phyloP scores from a whole-genome alignment of 2,113 vertebrate species.

The Prunella himalayana region DNA sequence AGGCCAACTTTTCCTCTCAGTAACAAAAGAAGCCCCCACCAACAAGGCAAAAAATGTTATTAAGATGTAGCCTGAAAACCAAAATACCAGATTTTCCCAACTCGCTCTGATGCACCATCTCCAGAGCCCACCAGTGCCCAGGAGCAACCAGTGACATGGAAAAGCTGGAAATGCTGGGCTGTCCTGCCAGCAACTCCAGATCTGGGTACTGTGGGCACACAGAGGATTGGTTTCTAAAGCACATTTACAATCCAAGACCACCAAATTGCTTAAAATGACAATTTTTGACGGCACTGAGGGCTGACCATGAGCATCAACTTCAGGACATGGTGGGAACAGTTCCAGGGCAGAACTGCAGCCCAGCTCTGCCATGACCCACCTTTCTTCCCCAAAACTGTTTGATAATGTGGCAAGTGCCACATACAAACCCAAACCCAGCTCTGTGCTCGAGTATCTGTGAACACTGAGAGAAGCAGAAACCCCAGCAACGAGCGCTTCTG shows the following conservation, averaged over 20 bases:
- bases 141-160: accelerated
- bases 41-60: neutral
- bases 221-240: neutral
- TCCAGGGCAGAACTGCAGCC: neutral
- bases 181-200: neutral
- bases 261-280: neutral
- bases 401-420: neutral
- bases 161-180: neutral
- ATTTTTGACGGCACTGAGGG: neutral
- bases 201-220: neutral
- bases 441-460: neutral
- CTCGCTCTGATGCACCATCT: accelerated
- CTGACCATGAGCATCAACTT: accelerated
- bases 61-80: neutral
- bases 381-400: neutral
- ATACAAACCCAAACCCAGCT: neutral
- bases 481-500: accelerated
- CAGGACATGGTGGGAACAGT: accelerated
- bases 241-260: neutral
- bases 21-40: neutral
- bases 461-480: neutral
- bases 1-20: neutral
- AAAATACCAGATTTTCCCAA: neutral
- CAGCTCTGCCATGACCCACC: neutral
- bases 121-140: neutral